Evolutionary conservation across 2,888 invertebrate species (phyloP).

Genomic region (Sphaerophoria rueppellii): DNA sequence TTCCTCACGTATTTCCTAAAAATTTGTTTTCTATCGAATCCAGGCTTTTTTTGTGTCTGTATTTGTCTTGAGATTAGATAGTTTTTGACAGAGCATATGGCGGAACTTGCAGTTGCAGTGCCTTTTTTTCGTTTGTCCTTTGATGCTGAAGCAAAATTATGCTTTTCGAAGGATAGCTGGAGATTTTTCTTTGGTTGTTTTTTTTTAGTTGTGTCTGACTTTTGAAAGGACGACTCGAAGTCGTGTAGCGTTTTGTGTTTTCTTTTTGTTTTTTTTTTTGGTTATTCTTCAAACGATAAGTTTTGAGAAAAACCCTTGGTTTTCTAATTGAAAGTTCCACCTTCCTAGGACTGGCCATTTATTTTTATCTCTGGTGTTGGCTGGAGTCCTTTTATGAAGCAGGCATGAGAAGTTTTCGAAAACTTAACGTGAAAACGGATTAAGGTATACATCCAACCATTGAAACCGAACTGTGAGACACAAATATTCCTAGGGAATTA

Average conservation of each 20-base stretch:
- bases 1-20: slow-evolving; percentile 66
- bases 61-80: slow-evolving; percentile 63
- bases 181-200: slow-evolving; percentile 28
- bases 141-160: slow-evolving; percentile 24
- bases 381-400: slow-evolving; percentile 1
- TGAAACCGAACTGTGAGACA: slow-evolving; percentile 46
- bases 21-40: slow-evolving; percentile 52
- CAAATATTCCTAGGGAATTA: slow-evolving; percentile 41
- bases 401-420: slow-evolving; percentile 14
- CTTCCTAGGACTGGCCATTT: slow-evolving; percentile 60
- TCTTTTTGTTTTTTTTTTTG: background rate
- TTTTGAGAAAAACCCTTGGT: slow-evolving; percentile 38
- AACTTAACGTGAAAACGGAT: slow-evolving; percentile 12
- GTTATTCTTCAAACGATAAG: background rate
- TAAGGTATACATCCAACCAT: slow-evolving; percentile 37
- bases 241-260: background rate
- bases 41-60: slow-evolving; percentile 1
- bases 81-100: slow-evolving; percentile 68
- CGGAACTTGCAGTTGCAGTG: slow-evolving; percentile 25
- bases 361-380: slow-evolving; percentile 47
- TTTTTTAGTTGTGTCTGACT: slow-evolving; percentile 1
- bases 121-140: background rate
- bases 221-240: slow-evolving; percentile 33
- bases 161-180: slow-evolving; percentile 53
- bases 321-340: slow-evolving; percentile 72